Evolutionary conservation across 2,113 vertebrate genomes (phyloP).

Genomic region (Odontesthes bonariensis): DNA sequence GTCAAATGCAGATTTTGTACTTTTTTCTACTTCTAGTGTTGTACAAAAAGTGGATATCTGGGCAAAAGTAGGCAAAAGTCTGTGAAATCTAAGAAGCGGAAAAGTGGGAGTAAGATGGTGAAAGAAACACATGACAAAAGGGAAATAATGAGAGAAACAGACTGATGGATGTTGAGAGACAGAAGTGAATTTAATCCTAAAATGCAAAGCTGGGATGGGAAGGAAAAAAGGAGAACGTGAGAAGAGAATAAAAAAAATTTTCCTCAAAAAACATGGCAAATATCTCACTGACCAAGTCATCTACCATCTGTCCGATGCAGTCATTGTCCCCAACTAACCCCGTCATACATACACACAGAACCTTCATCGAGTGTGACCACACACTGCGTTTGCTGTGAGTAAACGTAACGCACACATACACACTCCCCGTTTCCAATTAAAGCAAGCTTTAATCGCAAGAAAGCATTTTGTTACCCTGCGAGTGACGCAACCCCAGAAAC

Average conservation of each 20-base stretch:
- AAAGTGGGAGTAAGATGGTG: conserved; percentile 31
- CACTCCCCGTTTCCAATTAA: conserved; percentile 25
- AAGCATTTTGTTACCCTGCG: conserved; percentile 5
- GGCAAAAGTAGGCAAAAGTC: background rate
- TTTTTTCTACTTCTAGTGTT: too few species aligned
- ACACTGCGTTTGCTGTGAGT: conserved; percentile 17
- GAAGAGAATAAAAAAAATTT: conserved; percentile 25
- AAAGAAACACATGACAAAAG: conserved; percentile 1
- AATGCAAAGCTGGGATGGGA: background rate
- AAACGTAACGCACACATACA: conserved; percentile 14
- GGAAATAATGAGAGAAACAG: conserved; percentile 25
- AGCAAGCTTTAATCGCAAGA: conserved; percentile 10
- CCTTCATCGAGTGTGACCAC: conserved; percentile 2
- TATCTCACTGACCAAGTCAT: conserved; percentile 54
- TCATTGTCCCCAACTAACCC: conserved; percentile 54
- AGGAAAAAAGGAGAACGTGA: background rate
- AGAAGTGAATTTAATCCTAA: conserved; percentile 21
- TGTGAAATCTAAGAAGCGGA: background rate
- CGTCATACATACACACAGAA: conserved; percentile 3
- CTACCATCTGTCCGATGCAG: conserved; percentile 63
- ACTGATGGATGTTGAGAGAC: conserved; percentile 20
- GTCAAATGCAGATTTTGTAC: too few species aligned
- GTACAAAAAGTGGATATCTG: background rate
- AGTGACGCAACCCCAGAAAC: conserved; percentile 13
- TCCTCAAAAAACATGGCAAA: conserved; percentile 24